Conservation (phyloP, 2,888 invertebrate genomes). For the Syrista parreyssii region DNA sequence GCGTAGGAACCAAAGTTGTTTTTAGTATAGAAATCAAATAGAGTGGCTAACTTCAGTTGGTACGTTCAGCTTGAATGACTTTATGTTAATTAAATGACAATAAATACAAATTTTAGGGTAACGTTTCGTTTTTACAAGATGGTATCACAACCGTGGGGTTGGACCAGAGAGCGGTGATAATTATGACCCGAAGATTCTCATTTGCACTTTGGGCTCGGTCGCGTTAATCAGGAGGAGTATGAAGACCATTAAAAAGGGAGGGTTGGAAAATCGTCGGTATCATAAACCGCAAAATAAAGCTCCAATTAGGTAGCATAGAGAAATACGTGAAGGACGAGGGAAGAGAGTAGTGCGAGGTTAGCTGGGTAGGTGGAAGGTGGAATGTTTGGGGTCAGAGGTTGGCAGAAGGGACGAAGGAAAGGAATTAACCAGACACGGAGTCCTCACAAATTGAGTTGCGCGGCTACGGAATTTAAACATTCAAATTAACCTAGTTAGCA, state of each 20-base stretch:
- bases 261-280: slow-evolving; percentile 14
- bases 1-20: not conserved
- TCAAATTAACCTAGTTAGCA: slow-evolving; percentile 63
- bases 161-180: not conserved
- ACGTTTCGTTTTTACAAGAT: not conserved
- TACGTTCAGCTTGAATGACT: not conserved
- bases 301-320: slow-evolving; percentile 36
- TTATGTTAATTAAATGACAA: not conserved
- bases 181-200: not conserved
- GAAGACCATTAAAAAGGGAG: slow-evolving; percentile 18
- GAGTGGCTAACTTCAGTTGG: not conserved
- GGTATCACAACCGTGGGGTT: not conserved
- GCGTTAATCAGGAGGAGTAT: slow-evolving; percentile 6
- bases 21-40: not conserved
- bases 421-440: slow-evolving; percentile 54
- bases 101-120: not conserved
- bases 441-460: slow-evolving; percentile 61
- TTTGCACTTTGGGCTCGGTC: slow-evolving; percentile 1
- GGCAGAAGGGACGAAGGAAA: slow-evolving; percentile 33
- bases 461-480: slow-evolving; percentile 60
- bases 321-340: slow-evolving; percentile 31
- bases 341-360: slow-evolving; percentile 15
- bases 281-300: slow-evolving; percentile 36
- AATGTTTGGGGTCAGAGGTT: slow-evolving; percentile 23
- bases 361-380: not conserved